These are phyloP conservation scores for Cyrtonyx montezumae DNA, from an alignment of 2,113 vertebrate species.

Conservation along the genomic window DNA sequence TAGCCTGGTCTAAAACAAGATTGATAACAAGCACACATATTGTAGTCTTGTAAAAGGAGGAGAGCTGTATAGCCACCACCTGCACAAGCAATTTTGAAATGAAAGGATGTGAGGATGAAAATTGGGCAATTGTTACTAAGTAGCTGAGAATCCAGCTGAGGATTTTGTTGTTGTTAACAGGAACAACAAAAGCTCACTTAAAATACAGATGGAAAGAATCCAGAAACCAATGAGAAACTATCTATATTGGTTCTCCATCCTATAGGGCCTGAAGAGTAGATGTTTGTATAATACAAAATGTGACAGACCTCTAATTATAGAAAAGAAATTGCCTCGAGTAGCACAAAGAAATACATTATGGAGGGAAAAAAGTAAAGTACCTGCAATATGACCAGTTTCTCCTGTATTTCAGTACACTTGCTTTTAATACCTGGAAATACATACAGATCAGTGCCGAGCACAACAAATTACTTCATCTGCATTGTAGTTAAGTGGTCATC, in stretches of 20 bases:
- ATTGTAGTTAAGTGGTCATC: not conserved
- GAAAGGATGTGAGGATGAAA: conserved; percentile 71
- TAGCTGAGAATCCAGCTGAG: conserved; percentile 76
- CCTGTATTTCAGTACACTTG: not conserved
- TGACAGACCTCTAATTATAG: not conserved
- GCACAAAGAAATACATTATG: not conserved
- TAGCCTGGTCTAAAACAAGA: not conserved
- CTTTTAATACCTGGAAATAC: not conserved
- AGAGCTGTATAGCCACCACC: conserved; percentile 68
- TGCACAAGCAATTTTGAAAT: conserved; percentile 74
- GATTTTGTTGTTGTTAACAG: conserved; percentile 32
- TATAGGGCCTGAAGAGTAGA: not conserved
- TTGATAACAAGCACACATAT: conserved; percentile 44
- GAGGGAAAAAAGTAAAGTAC: not conserved
- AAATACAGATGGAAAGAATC: conserved; percentile 58
- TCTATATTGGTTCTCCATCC: not conserved
- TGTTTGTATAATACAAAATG: not conserved
- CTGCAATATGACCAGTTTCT: not conserved
- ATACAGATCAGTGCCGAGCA: not conserved
- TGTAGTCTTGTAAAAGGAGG: not conserved
- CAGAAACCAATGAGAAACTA: conserved; percentile 11
- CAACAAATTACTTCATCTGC: not conserved
- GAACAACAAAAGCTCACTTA: conserved; percentile 54
- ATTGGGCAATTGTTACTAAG: conserved; percentile 75
- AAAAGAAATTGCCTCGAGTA: not conserved